phyloP scores from a whole-genome alignment of 2,888 invertebrate species.

The Mylabris sibirica region DNA sequence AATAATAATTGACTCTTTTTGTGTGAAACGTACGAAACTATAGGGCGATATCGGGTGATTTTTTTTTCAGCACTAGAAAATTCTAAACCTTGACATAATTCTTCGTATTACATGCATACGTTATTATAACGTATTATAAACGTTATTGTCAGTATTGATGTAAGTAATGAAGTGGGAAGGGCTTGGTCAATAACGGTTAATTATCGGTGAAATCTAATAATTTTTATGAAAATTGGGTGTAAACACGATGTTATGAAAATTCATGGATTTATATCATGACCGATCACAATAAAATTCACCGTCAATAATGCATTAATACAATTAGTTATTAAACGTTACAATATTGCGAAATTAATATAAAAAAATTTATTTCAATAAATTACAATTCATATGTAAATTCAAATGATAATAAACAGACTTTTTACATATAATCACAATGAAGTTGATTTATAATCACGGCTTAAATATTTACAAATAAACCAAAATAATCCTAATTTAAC shows the following conservation, averaged over 20 bases:
- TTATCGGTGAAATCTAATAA: constrained; percentile 47
- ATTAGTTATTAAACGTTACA: constrained; percentile 42
- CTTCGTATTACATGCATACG: neutral
- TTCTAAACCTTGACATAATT: neutral
- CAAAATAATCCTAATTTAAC: neutral
- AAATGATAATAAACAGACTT: constrained; percentile 10
- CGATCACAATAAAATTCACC: constrained; percentile 54
- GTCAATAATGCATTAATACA: constrained; percentile 56
- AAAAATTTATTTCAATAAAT: constrained; percentile 7
- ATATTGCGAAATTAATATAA: neutral
- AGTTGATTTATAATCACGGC: neutral
- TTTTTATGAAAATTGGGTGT: constrained; percentile 41
- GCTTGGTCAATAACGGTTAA: constrained; percentile 45
- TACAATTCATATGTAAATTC: neutral
- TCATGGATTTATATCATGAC: constrained; percentile 49
- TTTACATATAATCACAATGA: constrained; percentile 1
- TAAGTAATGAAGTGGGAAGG: constrained; percentile 38
- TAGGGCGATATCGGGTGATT: neutral
- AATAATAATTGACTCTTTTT: neutral
- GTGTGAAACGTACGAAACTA: too few species aligned
- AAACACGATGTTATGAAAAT: neutral
- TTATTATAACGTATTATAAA: neutral
- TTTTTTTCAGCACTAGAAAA: neutral
- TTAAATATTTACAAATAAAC: neutral
- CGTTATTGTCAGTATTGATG: constrained; percentile 25